These are phyloP conservation scores for Ovis canadensis DNA, from an alignment of 2,113 vertebrate species.

Conservation along the genomic window DNA sequence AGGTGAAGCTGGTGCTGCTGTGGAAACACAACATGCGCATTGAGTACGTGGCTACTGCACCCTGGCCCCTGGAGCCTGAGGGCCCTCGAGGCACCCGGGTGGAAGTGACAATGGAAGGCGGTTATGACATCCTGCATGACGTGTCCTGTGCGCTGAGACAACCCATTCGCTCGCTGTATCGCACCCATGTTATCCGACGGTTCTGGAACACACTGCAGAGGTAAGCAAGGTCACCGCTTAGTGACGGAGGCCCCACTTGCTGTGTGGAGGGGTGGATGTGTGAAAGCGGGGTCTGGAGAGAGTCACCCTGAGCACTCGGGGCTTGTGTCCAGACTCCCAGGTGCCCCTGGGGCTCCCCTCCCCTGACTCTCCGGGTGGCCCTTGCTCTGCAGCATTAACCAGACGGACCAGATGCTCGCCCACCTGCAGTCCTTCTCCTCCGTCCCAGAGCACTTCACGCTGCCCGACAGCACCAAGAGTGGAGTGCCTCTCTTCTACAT, in stretches of 20 bases:
- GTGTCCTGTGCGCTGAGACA: slow-evolving; percentile 98
- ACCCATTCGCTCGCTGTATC: slow-evolving; percentile 95
- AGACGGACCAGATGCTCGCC: slow-evolving; percentile 98
- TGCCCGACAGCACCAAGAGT: slow-evolving; percentile 98
- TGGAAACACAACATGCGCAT: slow-evolving; percentile 99
- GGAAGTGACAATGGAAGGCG: slow-evolving; percentile 98
- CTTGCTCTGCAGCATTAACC: slow-evolving; percentile 90
- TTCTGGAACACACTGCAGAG: slow-evolving; percentile 99
- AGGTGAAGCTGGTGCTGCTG: slow-evolving; percentile 94
- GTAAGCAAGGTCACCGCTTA: slow-evolving; percentile 72
- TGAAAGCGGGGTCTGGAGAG: not conserved
- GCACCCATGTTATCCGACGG: slow-evolving; percentile 95
- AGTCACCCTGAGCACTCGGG: fast-evolving
- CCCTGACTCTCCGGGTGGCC: not conserved
- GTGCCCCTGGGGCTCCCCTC: not conserved
- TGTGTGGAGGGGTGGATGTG: not conserved
- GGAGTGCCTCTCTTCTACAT: slow-evolving; percentile 98
- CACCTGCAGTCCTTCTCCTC: slow-evolving; percentile 98
- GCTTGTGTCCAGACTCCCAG: not conserved
- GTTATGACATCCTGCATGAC: slow-evolving; percentile 97
- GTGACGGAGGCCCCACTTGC: not conserved
- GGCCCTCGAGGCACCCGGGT: slow-evolving; percentile 87
- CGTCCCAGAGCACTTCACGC: slow-evolving; percentile 94
- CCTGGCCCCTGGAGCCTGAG: slow-evolving; percentile 90
- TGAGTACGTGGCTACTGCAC: slow-evolving; percentile 91